Evolutionary conservation across 2,113 vertebrate species (phyloP).

Genomic region (Phoenicopterus ruber): DNA sequence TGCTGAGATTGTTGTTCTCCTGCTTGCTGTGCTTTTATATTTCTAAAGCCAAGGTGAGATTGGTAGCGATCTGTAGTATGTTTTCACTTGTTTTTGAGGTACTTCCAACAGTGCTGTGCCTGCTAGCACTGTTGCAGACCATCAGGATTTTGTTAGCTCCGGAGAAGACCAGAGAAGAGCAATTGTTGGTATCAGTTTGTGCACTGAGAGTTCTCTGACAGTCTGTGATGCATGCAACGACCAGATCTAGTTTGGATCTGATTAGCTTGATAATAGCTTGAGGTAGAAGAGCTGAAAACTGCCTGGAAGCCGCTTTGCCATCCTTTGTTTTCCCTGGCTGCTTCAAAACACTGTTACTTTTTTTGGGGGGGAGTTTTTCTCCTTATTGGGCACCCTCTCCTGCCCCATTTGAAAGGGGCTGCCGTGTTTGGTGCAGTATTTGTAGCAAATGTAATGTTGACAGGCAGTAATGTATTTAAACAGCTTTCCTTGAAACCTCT

Average conservation of each 20-base stretch:
- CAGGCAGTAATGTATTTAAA: neutral
- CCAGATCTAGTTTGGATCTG: slow-evolving; percentile 26
- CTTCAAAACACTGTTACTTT: neutral
- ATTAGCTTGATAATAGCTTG: neutral
- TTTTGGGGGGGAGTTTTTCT: neutral
- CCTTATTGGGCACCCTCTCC: neutral
- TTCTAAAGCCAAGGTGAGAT: neutral
- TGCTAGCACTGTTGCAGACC: neutral
- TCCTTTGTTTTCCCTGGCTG: neutral
- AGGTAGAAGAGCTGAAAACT: neutral
- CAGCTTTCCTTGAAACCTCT: slow-evolving; percentile 11
- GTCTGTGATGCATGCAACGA: neutral
- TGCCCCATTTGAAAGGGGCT: neutral
- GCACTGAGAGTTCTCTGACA: neutral
- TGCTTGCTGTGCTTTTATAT: neutral
- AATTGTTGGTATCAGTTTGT: neutral
- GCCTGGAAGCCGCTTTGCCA: neutral
- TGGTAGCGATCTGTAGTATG: neutral
- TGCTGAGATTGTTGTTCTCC: neutral
- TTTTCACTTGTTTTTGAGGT: neutral
- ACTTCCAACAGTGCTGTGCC: neutral
- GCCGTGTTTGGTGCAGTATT: neutral
- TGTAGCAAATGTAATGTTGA: neutral
- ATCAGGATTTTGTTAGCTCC: neutral
- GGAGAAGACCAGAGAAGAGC: neutral